Base-by-base conservation (phyloP, 2,888 invertebrate genomes). In the Operophtera brumata region DNA sequence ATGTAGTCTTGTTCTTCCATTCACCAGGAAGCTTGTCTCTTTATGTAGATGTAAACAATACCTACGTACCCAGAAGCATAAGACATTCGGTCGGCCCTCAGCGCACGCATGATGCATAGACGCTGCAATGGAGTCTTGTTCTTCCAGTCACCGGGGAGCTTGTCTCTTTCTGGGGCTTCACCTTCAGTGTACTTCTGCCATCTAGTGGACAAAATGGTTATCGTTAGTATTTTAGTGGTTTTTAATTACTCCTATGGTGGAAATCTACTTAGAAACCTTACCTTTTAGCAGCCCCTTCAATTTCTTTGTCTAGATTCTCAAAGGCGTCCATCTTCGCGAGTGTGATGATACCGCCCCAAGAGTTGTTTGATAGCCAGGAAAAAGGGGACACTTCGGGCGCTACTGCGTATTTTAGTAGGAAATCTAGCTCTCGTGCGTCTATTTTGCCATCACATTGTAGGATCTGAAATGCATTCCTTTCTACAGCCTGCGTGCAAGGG, bases 91-190 rank as follows among this genome's bases (percentile, higher is more conserved):
- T 99, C 98, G 0, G 97, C 95, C 41, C 98, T 90, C 47, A 98
- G 88, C 13, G 97, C 96, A 54, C 98, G 91, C 95, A 98, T 95
- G 79, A 99, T 98, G 73, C 98, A 98, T 5, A 98, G 89, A 61
- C 95, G 92, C 77, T 98, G 97, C 41, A 98, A 83, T 0, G 96
- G 90, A 0, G 93, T 91, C 80, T 97, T 98, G 71, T 95, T 95
- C 79, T 98, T 98, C 98, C 98, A 99, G 74, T 98, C 98, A 55
- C 97, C 97, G 0, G 98, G 98, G 65, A 98, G 92, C 78, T 96
- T 97, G 79, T 98, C 98, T 70, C 95, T 94, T 81, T 99, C 98
- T 0, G 98, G 98, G 57, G 94, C 94, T 77, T 98, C 98, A 13
- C 96, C 95, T 69, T 98, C 97, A 0, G 96, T 94, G 71, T 97